These are phyloP conservation scores for Phoenicopterus ruber DNA, from an alignment of 2,113 vertebrate genomes.

Conservation along the genomic window DNA sequence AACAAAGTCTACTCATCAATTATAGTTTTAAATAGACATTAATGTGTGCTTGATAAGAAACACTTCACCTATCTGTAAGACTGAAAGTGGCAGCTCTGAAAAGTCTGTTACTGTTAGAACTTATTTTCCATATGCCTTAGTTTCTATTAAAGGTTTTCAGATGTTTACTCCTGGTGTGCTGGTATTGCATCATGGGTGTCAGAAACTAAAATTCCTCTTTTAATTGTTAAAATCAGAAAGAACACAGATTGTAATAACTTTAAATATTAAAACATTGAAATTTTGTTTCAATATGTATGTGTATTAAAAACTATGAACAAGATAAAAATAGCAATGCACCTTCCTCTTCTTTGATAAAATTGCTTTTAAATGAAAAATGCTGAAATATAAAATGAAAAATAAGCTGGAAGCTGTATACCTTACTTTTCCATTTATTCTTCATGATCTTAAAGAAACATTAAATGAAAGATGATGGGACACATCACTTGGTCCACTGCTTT, in stretches of 20 bases:
- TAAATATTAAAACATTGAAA: neutral
- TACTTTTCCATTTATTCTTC: neutral
- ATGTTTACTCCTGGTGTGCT: neutral
- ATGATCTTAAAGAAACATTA: neutral
- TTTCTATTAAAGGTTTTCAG: neutral
- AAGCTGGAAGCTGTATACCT: neutral
- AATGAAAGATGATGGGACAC: neutral
- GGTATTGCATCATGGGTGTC: neutral
- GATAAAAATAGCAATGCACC: neutral
- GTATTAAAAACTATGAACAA: neutral
- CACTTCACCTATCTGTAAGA: neutral
- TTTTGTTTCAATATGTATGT: neutral
- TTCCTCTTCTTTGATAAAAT: neutral
- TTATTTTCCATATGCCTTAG: neutral
- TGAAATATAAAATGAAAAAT: neutral
- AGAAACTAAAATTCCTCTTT: neutral
- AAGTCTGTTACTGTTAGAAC: neutral
- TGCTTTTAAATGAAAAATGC: neutral
- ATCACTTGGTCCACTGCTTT: neutral
- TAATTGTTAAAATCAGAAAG: neutral
- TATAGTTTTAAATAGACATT: neutral
- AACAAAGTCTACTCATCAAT: neutral
- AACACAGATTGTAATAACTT: neutral
- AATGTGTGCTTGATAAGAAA: neutral
- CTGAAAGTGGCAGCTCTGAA: neutral